A percentile compares a stretch with the other conserved stretches of the same genome.
These are phyloP conservation scores for Malacosoma neustria DNA, from an alignment of 2,888 invertebrate species.

Conservation along the genomic window DNA sequence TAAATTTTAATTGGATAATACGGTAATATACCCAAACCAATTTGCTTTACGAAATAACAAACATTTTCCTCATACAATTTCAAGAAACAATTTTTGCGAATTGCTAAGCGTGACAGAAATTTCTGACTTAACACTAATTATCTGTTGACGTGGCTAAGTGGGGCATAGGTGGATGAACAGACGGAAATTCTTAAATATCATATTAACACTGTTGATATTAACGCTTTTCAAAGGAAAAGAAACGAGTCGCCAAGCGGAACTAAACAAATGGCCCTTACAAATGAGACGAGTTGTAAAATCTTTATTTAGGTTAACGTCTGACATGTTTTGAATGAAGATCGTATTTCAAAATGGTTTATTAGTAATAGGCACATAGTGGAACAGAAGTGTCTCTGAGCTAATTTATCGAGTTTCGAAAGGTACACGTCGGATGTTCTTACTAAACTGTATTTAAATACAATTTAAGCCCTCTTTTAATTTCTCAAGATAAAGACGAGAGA, in stretches of 20 bases:
- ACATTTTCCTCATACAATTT: background rate
- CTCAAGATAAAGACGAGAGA: too few relatives aligned
- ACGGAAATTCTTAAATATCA: background rate
- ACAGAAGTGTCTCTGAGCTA: too few relatives aligned
- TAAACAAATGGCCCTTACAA: background rate
- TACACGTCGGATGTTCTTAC: too few relatives aligned
- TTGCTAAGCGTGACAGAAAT: background rate
- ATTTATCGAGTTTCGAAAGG: too few relatives aligned
- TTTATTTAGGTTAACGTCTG: background rate
- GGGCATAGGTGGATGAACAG: slow-evolving; percentile 8
- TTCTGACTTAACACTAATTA: slow-evolving; percentile 1
- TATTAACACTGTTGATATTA: background rate
- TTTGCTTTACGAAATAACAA: background rate
- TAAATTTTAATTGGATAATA: too few relatives aligned
- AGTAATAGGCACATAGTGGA: too few relatives aligned
- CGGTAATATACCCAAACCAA: too few relatives aligned
- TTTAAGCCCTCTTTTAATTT: too few relatives aligned
- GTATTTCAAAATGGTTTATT: too few relatives aligned
- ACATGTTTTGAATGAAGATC: too few relatives aligned
- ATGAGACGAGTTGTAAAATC: background rate
- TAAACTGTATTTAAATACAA: too few relatives aligned
- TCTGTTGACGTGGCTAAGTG: slow-evolving; percentile 3
- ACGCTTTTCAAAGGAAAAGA: background rate
- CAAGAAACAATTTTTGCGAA: background rate
- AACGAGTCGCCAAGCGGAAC: background rate